phyloP scores from a whole-genome alignment of 2,113 vertebrate species.

The Pelodiscus sinensis region DNA sequence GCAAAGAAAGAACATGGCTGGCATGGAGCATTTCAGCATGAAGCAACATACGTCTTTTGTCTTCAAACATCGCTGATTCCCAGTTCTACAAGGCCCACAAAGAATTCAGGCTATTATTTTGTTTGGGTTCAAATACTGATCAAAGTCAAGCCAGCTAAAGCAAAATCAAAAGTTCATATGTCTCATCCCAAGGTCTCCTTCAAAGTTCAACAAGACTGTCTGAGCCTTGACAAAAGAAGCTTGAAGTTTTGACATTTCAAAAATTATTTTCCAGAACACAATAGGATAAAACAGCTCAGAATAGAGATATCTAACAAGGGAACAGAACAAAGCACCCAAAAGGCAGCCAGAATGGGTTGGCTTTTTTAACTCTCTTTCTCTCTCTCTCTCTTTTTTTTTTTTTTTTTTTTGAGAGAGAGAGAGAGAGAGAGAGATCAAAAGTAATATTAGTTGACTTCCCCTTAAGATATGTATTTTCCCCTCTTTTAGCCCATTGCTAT shows the following conservation, averaged over 20 bases:
- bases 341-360: constrained; percentile 47
- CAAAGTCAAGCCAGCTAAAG: constrained; percentile 59
- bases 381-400: neutral
- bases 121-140: constrained; percentile 58
- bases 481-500: constrained; percentile 41
- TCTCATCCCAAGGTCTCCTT: constrained; percentile 60
- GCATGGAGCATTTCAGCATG: neutral
- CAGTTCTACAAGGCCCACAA: neutral
- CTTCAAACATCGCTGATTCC: neutral
- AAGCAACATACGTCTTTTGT: neutral
- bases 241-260: constrained; percentile 73
- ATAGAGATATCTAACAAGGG: constrained; percentile 47
- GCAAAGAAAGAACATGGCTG: rapidly evolving
- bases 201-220: constrained; percentile 68
- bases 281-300: constrained; percentile 65
- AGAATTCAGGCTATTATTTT: neutral
- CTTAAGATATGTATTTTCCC: constrained; percentile 11
- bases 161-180: constrained; percentile 55
- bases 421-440: constrained; percentile 51
- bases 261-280: constrained; percentile 67
- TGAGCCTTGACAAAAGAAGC: constrained; percentile 69
- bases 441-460: constrained; percentile 22
- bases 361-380: constrained; percentile 20
- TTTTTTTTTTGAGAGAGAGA: constrained; percentile 4
- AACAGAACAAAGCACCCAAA: constrained; percentile 72